Percentiles rank a stretch among this genome's conserved stretches.
Conservation (phyloP, 2,113 vertebrate genomes). For the Psilopogon haemacephalus region DNA sequence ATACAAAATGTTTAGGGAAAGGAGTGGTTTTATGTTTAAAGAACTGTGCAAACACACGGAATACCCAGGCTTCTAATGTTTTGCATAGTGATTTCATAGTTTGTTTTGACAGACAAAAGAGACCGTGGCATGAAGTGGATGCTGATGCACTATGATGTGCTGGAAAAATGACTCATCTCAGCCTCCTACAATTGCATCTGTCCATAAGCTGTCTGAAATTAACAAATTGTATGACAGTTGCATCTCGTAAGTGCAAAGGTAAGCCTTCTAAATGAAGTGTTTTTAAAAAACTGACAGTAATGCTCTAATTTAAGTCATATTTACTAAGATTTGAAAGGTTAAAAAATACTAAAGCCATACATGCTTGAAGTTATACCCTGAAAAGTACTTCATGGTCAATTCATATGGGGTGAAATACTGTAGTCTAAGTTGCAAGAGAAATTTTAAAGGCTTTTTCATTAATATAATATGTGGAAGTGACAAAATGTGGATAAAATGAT, state of each 20-base stretch:
- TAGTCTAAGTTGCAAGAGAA: background rate
- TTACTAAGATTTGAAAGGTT: background rate
- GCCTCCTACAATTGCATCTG: background rate
- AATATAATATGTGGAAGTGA: background rate
- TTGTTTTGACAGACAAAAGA: background rate
- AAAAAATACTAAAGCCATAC: background rate
- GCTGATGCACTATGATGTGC: background rate
- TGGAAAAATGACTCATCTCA: background rate
- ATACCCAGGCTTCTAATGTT: background rate
- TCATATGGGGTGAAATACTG: background rate
- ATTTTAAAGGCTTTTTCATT: background rate
- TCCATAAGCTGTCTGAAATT: background rate
- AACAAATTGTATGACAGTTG: background rate
- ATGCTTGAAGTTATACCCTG: background rate
- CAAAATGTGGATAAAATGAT: too few species aligned
- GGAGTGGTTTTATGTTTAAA: background rate
- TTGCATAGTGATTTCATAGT: background rate
- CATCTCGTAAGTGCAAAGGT: background rate
- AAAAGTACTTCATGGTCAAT: background rate
- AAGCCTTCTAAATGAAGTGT: background rate
- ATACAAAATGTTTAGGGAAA: background rate
- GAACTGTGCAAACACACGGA: background rate
- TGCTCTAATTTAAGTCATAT: background rate
- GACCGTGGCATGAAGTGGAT: accelerated
- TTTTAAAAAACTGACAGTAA: background rate